phyloP scores from a whole-genome alignment of 2,113 vertebrate genomes.

The Cariama cristata region DNA sequence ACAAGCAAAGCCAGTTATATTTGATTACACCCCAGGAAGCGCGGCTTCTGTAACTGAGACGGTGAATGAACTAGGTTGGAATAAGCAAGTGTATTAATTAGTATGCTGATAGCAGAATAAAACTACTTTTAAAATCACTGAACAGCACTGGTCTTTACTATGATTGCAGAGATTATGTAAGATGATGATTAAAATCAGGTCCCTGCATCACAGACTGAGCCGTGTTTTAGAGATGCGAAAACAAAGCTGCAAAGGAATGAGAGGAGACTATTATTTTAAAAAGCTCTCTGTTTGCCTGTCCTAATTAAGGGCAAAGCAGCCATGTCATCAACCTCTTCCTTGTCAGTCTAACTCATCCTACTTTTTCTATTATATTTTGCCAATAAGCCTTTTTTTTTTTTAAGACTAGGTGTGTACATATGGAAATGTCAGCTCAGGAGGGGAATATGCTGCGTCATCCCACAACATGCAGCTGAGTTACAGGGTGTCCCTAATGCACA shows the following conservation, averaged over 20 bases:
- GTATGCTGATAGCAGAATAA: slow-evolving; percentile 17
- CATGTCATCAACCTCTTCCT: not conserved
- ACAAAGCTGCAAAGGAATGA: not conserved
- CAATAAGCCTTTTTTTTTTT: not conserved
- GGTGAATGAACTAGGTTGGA: not conserved
- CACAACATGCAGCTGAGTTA: not conserved
- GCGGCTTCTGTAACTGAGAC: not conserved
- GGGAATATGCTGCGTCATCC: slow-evolving; percentile 39
- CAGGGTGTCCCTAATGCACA: not conserved
- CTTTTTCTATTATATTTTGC: not conserved
- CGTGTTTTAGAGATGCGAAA: not conserved
- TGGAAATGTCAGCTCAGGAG: not conserved
- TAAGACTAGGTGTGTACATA: not conserved
- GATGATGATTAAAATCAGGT: slow-evolving; percentile 30
- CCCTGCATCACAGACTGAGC: not conserved
- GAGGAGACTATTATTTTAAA: not conserved
- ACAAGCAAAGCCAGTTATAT: not conserved
- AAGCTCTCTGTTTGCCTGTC: not conserved
- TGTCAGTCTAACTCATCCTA: not conserved
- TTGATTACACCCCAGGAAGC: not conserved
- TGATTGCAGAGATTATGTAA: slow-evolving; percentile 28
- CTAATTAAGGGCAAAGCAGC: not conserved
- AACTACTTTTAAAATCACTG: slow-evolving; percentile 33
- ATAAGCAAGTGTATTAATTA: not conserved
- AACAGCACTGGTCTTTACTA: slow-evolving; percentile 19